These are phyloP conservation scores for Cylloceria caligata DNA, from an alignment of 2,888 invertebrate genomes.

Conservation along the genomic window DNA sequence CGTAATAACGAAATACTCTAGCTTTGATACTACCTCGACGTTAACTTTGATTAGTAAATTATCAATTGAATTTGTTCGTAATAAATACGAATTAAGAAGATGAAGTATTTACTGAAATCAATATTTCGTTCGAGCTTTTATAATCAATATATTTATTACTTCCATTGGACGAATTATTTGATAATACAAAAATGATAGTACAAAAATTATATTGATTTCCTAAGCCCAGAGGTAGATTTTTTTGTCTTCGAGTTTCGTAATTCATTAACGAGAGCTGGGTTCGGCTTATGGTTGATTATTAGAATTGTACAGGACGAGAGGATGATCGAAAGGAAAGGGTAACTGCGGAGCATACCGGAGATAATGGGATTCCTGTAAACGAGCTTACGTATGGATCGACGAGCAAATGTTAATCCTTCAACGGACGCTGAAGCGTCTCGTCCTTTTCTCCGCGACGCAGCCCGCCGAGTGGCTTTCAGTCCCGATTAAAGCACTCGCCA, in stretches of 20 bases:
- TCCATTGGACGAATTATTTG: background rate
- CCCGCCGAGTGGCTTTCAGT: conserved; percentile 34
- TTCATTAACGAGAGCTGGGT: conserved; percentile 39
- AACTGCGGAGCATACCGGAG: conserved; percentile 24
- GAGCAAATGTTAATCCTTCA: conserved; percentile 57
- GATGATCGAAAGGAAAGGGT: conserved; percentile 5
- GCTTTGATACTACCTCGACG: no score
- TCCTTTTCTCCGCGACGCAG: conserved; percentile 20
- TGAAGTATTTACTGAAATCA: background rate
- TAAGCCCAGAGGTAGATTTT: conserved; percentile 4
- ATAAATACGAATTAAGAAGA: no score
- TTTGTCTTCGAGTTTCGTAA: conserved; percentile 10
- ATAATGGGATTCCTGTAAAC: conserved; percentile 63
- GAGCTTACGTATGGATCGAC: conserved; percentile 61
- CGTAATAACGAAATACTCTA: no score
- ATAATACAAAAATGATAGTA: no score
- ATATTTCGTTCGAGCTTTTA: background rate
- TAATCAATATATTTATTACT: background rate
- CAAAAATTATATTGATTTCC: conserved; percentile 3
- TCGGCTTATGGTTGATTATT: conserved; percentile 25
- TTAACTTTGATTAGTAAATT: no score
- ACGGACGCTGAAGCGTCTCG: conserved; percentile 41
- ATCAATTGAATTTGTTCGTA: no score
- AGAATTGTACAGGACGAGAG: conserved; percentile 20
- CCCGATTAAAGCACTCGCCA: conserved; percentile 42